These are phyloP conservation scores for Acrossocheilus wenchowensis DNA, from an alignment of 2,797 vertebrate species.

Conservation along the genomic window DNA sequence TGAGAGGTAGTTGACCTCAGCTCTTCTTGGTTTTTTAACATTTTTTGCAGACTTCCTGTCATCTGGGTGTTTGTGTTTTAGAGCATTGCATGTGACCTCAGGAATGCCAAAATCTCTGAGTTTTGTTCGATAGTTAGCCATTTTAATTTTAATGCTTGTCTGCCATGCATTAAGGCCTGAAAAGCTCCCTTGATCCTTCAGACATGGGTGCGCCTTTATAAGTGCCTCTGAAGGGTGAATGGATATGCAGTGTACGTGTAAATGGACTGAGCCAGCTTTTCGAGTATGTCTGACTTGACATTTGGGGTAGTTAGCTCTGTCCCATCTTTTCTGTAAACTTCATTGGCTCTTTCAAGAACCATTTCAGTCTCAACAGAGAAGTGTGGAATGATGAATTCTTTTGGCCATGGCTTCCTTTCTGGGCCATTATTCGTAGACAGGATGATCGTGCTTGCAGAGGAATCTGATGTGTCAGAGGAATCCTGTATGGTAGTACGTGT, in stretches of 20 bases:
- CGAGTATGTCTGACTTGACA: background rate
- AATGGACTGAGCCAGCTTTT: slow-evolving; percentile 15
- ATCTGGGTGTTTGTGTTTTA: too few relatives aligned
- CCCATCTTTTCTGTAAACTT: slow-evolving; percentile 27
- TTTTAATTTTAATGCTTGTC: too few relatives aligned
- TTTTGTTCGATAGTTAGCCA: too few relatives aligned
- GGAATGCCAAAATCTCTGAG: too few relatives aligned
- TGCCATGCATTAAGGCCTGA: slow-evolving; percentile 30
- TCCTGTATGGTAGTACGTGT: background rate
- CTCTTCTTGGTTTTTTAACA: too few relatives aligned
- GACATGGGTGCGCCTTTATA: slow-evolving; percentile 41
- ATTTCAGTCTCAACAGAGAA: too few relatives aligned
- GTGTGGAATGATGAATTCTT: slow-evolving; percentile 37
- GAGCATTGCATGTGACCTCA: too few relatives aligned
- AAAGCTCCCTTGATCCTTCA: slow-evolving; percentile 28
- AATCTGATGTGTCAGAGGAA: background rate
- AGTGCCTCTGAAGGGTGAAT: slow-evolving; percentile 27
- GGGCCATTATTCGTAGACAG: background rate
- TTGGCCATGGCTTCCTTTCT: slow-evolving; percentile 40
- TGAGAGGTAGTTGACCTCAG: background rate
- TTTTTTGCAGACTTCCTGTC: too few relatives aligned
- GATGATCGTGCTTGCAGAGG: slow-evolving; percentile 6
- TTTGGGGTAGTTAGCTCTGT: background rate
- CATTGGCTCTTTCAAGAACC: background rate
- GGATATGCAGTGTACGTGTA: slow-evolving; percentile 21